A percentile compares a stretch with the other conserved stretches of the same genome.
phyloP scores from a whole-genome alignment of 2,113 vertebrate genomes.

The Tretioscincus oriximinensis region DNA sequence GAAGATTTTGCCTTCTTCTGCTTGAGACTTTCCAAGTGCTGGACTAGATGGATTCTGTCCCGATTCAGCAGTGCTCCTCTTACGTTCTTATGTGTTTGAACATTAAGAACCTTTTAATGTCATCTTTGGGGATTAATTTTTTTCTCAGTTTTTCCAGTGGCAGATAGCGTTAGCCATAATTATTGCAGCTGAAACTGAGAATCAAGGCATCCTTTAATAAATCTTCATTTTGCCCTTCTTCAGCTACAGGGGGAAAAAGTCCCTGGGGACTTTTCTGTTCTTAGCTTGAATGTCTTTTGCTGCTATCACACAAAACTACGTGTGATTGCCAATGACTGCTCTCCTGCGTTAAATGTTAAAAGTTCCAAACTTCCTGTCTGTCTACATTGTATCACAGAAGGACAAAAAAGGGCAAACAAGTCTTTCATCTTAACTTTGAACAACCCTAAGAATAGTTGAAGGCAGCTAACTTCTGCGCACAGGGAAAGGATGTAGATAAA shows the following conservation, averaged over 20 bases:
- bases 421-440: constrained; percentile 42
- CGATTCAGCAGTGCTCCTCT: no score
- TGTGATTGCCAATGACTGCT: constrained; percentile 34
- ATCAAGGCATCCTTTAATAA: constrained; percentile 28
- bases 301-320: constrained; percentile 31
- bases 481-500: constrained; percentile 36
- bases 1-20: no score
- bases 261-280: constrained; percentile 37
- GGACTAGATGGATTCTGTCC: no score
- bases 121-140: not conserved
- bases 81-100: not conserved
- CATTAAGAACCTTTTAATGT: constrained; percentile 7
- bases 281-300: constrained; percentile 39
- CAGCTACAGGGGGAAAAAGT: not conserved
- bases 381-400: constrained; percentile 39
- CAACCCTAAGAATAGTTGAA: constrained; percentile 51
- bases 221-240: constrained; percentile 44
- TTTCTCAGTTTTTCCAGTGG: not conserved
- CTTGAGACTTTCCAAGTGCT: no score
- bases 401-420: constrained; percentile 33
- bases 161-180: not conserved
- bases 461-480: constrained; percentile 46
- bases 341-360: constrained; percentile 50
- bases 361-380: constrained; percentile 40
- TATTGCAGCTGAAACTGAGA: not conserved